Evolutionary conservation across 2,888 invertebrate genomes (phyloP).

Genomic region (Ametastegia equiseti): DNA sequence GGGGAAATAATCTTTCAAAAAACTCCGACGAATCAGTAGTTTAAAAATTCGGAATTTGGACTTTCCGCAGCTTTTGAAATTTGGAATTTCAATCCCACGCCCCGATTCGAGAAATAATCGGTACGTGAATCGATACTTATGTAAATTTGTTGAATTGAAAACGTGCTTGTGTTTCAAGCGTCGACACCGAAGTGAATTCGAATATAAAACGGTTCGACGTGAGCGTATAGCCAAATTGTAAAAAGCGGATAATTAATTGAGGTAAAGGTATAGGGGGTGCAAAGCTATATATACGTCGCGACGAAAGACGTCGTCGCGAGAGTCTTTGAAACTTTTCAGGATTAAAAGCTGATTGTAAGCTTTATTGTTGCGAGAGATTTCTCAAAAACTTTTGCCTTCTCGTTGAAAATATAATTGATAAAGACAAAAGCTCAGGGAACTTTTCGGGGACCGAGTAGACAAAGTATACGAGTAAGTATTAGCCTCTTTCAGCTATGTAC

Average conservation of each 20-base stretch:
- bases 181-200: neutral
- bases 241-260: neutral
- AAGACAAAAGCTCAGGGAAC: neutral
- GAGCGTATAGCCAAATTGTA: neutral
- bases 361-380: neutral
- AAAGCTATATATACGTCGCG: too few species aligned
- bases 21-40: too few species aligned
- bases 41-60: too few species aligned
- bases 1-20: too few species aligned
- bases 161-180: neutral
- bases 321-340: neutral
- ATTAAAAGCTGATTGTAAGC: conserved; percentile 5
- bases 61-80: too few species aligned
- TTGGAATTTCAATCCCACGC: too few species aligned
- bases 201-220: neutral
- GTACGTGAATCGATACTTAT: too few species aligned
- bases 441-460: too few species aligned
- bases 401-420: neutral
- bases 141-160: conserved; percentile 6
- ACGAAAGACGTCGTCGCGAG: neutral
- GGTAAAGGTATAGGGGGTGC: neutral
- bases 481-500: too few species aligned
- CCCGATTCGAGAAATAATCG: too few species aligned
- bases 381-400: neutral
- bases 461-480: too few species aligned